Base-by-base conservation (phyloP, 2,113 vertebrate genomes). In the Dromas ardeola region DNA sequence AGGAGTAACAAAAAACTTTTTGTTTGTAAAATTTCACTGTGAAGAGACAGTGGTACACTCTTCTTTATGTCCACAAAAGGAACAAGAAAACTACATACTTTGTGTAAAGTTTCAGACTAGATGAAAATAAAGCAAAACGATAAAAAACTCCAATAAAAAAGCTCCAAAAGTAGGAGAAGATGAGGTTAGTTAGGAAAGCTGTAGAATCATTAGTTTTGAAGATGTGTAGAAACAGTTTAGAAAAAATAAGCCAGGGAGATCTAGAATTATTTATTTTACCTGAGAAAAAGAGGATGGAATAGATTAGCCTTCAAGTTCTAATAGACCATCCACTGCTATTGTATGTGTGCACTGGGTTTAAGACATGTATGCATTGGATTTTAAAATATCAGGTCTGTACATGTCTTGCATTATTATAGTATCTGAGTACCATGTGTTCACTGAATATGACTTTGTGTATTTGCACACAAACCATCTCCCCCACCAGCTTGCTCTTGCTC, bases 121-220 rank as follows among this genome's bases (percentile, higher is more conserved):
- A 43, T 17, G 7, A 49, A 67, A 66, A 56, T 12, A 43, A 61
- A 42, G 7, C 2, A 59, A 76, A 81, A 16, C 26, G 34, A 34
- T 36, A 34, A 65, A 76, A 58, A 42, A 0, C 1, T 36, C 9
- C n/a, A n/a, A n/a, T n/a, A n/a, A n/a, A n/a, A n/a, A n/a, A 45
- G 9, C 23, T 81, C 14, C 21, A 55, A 81, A 81, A 49, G 10
- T 43, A 86, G 6, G 2, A 50, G 30, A 77, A 65, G 32, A 49
- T 62, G 1, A 50, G 11, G 2, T 3, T 62, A 23, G 5, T 30
- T 72, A 66, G 10, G 36, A 61, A 66, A 59, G 20, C 4, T 38
- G 14, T 52, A 42, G 18, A 30, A 53, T 53, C 19, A 16, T 30
- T 81, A 52, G 4, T 34, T 81, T 70, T 76, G 61, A 85, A 59